Base-by-base conservation (phyloP, 1,140 invertebrate species). In the Nasonia longicornis region DNA sequence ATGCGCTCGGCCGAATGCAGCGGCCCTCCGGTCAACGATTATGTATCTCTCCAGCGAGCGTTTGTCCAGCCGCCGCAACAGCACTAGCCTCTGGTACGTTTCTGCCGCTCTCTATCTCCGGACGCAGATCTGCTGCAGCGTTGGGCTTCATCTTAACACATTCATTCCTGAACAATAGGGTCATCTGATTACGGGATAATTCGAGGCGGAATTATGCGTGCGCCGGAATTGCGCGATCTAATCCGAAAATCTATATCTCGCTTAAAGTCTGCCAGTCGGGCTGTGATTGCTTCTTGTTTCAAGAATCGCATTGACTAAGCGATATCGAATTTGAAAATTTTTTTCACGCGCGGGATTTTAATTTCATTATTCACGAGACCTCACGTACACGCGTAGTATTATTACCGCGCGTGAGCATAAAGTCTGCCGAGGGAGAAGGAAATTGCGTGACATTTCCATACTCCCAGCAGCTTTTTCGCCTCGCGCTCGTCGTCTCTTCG, bases 1-100 rank as follows among this genome's bases (percentile, higher is more conserved):
- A 89, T 89, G 87, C 83, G 84, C 81, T 86, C 84, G 76, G 73
- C 82, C 74, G 76, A 84, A 84, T 83, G 76, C 81, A 83, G 76
- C 71, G 52, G 31, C 79, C 29, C 67, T 52, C 77, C 20, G 77
- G 48, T 79, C 77, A 81, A 82, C 84, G 75, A 85, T 85, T 85
- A 83, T 85, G 83, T 77, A 77, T 80, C 74, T 52, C 58, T 12
- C 69, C 4, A 52, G 77, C 74, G 31, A 48, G 22, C 79, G 72
- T 74, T 74, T 52, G 45, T 58, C 73, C 52, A 58, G 52, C 7
- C n/a, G 52, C 31, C 6, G 31, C 31, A 4, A 3, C 4, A 35
- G 31, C 31, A 35, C 31, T 7, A 63, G 52, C n/a, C n/a, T 73
- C 71, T 10, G n/a, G 45, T 26, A 73, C 38, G 45, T 26, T 75